A percentile compares a stretch with the other conserved stretches of the same genome.
Evolutionary conservation across 2,113 vertebrate genomes (phyloP).

Genomic region (Cichladusa arquata): DNA sequence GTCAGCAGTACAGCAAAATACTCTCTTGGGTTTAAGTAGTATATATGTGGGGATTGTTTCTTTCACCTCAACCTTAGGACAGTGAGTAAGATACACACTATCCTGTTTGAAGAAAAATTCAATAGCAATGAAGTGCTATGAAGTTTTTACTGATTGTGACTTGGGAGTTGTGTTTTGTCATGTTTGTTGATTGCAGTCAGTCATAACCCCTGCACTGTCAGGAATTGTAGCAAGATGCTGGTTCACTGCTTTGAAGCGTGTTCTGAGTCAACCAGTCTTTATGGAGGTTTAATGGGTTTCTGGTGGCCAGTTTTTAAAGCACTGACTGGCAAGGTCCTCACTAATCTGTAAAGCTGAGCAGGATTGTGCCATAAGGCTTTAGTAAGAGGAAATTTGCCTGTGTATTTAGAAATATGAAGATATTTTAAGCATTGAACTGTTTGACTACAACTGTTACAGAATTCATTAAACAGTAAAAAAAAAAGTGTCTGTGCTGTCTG

Average conservation of each 20-base stretch:
- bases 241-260: background rate
- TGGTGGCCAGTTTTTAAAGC: background rate
- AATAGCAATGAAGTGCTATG: background rate
- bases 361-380: background rate
- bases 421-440: background rate
- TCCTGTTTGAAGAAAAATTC: background rate
- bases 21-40: background rate
- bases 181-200: background rate
- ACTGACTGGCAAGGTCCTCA: background rate
- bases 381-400: background rate
- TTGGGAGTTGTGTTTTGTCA: background rate
- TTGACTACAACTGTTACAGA: background rate
- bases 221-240: background rate
- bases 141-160: background rate
- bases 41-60: background rate
- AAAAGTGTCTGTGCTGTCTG: background rate
- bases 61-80: background rate
- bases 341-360: background rate
- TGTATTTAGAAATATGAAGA: background rate
- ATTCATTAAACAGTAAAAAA: constrained; percentile 18
- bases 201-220: background rate
- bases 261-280: background rate
- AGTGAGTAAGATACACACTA: background rate
- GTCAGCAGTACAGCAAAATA: background rate
- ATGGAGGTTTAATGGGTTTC: background rate